Conservation (phyloP, 2,113 vertebrate genomes). For the Rhineura floridana region DNA sequence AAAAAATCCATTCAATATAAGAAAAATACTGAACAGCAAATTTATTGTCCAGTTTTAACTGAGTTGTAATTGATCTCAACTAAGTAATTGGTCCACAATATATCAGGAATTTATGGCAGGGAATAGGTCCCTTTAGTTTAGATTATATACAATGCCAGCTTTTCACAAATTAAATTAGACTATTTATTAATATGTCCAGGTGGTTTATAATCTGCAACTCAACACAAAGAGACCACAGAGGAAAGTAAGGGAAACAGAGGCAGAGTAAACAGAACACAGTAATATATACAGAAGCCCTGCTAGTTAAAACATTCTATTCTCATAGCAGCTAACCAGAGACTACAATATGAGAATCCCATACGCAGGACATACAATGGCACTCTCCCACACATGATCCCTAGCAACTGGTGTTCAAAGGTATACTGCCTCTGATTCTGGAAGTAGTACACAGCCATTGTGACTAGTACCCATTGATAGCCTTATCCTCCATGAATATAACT, state of each 20-base stretch:
- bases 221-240: neutral
- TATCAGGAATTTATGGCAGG: accelerated
- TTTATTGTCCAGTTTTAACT: conserved; percentile 4
- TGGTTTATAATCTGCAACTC: neutral
- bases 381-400: too few relatives aligned
- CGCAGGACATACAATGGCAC: too few relatives aligned
- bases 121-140: neutral
- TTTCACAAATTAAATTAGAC: neutral
- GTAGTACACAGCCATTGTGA: too few relatives aligned
- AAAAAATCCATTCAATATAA: neutral
- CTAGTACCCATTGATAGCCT: too few relatives aligned
- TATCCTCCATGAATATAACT: too few relatives aligned
- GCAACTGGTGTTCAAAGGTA: too few relatives aligned
- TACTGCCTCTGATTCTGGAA: too few relatives aligned
- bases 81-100: neutral
- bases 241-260: neutral
- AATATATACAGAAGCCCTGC: neutral
- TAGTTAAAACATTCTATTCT: too few relatives aligned
- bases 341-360: too few relatives aligned
- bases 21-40: neutral
- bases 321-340: too few relatives aligned
- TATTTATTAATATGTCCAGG: neutral
- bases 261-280: neutral
- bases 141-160: neutral
- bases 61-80: neutral